phyloP scores from a whole-genome alignment of 2,797 vertebrate genomes.

The Poeciliopsis presidionis region DNA sequence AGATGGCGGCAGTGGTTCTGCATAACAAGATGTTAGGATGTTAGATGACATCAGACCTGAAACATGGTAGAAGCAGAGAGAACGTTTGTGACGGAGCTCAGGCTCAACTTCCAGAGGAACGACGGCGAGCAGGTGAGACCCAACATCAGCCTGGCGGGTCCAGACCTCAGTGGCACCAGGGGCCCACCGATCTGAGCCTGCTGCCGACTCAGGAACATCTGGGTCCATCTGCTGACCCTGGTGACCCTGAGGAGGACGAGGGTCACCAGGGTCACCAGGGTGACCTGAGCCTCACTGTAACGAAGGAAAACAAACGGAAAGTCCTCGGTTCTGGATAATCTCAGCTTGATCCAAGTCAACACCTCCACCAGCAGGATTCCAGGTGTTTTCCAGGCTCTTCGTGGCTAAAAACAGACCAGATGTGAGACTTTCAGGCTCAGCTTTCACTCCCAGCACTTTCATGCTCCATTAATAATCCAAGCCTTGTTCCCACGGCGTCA shows the following conservation, averaged over 20 bases:
- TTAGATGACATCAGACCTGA: no score
- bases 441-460: background rate
- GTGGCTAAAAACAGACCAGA: constrained; percentile 1
- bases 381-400: constrained; percentile 4
- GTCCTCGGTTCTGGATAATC: background rate
- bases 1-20: no score
- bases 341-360: constrained; percentile 3
- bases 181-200: background rate
- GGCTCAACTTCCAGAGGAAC: no score
- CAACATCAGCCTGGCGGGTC: background rate
- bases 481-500: background rate
- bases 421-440: background rate
- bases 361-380: background rate
- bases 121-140: no score
- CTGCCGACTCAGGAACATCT: background rate
- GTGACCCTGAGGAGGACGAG: no score
- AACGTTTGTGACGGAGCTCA: background rate
- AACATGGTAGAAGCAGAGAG: background rate
- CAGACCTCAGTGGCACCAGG: background rate
- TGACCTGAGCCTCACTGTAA: no score
- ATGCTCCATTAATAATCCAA: background rate
- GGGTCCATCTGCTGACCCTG: no score
- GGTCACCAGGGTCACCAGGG: no score
- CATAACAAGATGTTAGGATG: no score
- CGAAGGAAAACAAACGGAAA: background rate